These are phyloP conservation scores for Sycophila texana DNA, from an alignment of 2,888 invertebrate species.

Conservation along the genomic window DNA sequence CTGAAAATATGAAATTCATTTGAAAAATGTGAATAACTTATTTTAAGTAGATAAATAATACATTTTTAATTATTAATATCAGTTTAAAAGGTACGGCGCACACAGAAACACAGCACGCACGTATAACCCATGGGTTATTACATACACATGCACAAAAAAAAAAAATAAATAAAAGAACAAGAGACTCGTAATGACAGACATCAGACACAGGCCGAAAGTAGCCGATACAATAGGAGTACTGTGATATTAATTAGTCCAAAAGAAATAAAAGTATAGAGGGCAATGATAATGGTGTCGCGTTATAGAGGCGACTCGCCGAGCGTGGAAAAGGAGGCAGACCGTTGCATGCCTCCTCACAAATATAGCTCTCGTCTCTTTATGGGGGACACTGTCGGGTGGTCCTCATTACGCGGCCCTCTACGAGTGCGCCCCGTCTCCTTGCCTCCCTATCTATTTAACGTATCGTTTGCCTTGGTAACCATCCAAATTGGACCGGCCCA, in stretches of 20 bases:
- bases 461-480: slow-evolving; percentile 76
- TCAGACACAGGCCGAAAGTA: no score
- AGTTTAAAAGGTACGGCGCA: no score
- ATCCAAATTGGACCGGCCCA: slow-evolving; percentile 73
- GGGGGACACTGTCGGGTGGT: slow-evolving; percentile 70
- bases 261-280: not conserved
- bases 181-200: no score
- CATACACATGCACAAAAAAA: not conserved
- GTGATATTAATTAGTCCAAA: not conserved
- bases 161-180: no score
- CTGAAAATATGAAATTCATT: no score
- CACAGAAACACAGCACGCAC: no score
- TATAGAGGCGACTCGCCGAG: slow-evolving; percentile 1
- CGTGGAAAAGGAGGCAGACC: not conserved
- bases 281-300: not conserved
- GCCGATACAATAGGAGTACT: not conserved
- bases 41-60: no score
- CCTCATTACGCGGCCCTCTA: slow-evolving; percentile 71
- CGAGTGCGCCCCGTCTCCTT: slow-evolving; percentile 51
- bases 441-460: slow-evolving; percentile 75
- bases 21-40: no score
- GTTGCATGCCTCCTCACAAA: slow-evolving; percentile 29
- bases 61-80: no score
- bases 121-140: no score
- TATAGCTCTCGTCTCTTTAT: slow-evolving; percentile 42